phyloP scores from a whole-genome alignment of 2,797 vertebrate genomes.

The Coendou prehensilis region DNA sequence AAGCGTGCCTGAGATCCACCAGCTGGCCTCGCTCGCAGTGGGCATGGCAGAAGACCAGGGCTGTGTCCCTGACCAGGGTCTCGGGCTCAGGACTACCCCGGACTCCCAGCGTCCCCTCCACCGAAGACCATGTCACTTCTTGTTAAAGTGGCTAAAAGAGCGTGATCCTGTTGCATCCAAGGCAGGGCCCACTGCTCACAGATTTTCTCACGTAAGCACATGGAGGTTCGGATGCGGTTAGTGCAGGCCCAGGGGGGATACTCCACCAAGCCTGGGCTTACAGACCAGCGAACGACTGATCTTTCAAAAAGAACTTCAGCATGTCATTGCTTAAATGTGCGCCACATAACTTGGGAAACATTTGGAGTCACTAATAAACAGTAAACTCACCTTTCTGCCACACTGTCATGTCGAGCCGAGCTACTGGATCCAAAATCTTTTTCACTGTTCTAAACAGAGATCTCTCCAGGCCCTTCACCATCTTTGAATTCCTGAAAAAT shows the following conservation, averaged over 20 bases:
- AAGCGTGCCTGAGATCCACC: conserved; percentile 63
- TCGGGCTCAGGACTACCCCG: neutral
- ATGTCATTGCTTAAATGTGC: conserved; percentile 24
- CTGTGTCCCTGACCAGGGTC: neutral
- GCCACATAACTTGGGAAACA: neutral
- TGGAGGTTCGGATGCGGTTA: neutral
- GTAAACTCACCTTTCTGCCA: conserved; percentile 76
- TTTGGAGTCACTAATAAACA: neutral
- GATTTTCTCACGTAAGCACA: neutral
- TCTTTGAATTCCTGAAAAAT: conserved; percentile 82
- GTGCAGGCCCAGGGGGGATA: neutral
- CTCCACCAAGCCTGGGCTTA: neutral
- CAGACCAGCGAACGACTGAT: neutral
- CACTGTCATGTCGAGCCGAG: neutral
- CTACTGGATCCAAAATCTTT: conserved; percentile 73
- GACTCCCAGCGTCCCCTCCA: neutral
- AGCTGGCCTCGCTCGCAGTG: neutral
- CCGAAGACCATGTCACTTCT: neutral
- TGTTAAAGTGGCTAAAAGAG: neutral
- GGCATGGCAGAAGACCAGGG: neutral
- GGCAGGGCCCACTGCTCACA: neutral
- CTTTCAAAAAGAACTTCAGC: conserved; percentile 14
- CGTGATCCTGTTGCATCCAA: neutral
- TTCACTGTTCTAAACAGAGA: conserved; percentile 74
- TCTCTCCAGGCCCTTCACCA: conserved; percentile 71